These are phyloP conservation scores for Drosophila navojoa DNA, from an alignment of 1,140 invertebrate genomes.

Conservation along the genomic window DNA sequence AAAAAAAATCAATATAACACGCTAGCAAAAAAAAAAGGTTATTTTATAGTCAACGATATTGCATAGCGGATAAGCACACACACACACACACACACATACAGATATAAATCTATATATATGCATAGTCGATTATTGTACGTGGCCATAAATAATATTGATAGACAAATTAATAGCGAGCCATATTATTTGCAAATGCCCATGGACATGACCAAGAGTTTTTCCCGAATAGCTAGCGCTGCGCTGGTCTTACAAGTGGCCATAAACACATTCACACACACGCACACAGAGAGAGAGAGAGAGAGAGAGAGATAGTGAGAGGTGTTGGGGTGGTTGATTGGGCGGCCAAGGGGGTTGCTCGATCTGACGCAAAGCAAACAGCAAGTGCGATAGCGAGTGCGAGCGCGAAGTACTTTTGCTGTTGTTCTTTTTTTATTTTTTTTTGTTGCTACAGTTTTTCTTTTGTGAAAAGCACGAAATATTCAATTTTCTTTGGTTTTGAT, in stretches of 20 bases:
- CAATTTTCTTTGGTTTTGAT: constrained; percentile 13
- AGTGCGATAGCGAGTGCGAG: constrained; percentile 28
- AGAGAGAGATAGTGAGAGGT: constrained; percentile 11
- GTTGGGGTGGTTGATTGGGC: constrained; percentile 2
- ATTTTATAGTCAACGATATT: constrained; percentile 27
- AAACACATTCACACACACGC: constrained; percentile 56
- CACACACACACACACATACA: neutral
- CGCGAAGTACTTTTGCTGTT: constrained; percentile 18
- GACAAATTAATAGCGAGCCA: constrained; percentile 32
- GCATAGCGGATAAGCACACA: constrained; percentile 28
- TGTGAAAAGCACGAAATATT: constrained; percentile 25
- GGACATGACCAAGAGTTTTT: constrained; percentile 36
- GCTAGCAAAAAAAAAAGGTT: constrained; percentile 24
- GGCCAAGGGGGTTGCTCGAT: constrained; percentile 28
- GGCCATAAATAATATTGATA: constrained; percentile 48
- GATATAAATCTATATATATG: constrained; percentile 8
- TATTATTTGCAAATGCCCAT: constrained; percentile 30
- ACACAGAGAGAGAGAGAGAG: constrained; percentile 8
- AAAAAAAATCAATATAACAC: constrained; percentile 66
- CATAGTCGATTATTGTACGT: constrained; percentile 27
- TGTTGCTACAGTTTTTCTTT: constrained; percentile 27
- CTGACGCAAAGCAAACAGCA: constrained; percentile 69
- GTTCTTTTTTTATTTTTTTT: neutral
- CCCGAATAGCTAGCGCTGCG: constrained; percentile 20
- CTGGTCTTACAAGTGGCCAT: constrained; percentile 79